Percentiles rank a stretch among this genome's conserved stretches.
Evolutionary conservation across 2,888 invertebrate genomes (phyloP).

Genomic region (Allolobophora icterica): DNA sequence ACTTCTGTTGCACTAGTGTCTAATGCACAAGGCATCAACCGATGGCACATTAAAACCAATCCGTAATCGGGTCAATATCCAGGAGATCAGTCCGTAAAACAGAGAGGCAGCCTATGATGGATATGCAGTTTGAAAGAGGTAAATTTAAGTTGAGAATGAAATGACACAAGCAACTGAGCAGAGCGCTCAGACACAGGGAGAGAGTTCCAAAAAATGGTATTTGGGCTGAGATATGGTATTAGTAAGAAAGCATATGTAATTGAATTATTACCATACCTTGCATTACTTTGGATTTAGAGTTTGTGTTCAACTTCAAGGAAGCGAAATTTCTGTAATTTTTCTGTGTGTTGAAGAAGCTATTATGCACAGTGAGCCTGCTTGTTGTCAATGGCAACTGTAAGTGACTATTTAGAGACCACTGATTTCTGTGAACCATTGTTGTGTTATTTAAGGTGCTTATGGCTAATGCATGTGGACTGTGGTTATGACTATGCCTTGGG

Average conservation of each 20-base stretch:
- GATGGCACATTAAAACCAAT: no score
- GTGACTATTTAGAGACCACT: neutral
- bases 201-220: neutral
- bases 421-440: neutral
- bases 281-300: neutral
- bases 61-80: no score
- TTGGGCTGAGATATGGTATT: neutral
- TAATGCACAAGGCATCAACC: no score
- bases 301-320: neutral
- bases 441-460: neutral
- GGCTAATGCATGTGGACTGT: neutral
- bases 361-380: neutral
- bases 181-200: no score
- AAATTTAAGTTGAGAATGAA: no score
- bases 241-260: neutral
- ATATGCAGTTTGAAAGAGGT: no score
- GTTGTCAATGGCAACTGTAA: neutral
- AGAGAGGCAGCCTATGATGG: no score
- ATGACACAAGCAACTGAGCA: no score
- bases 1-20: no score
- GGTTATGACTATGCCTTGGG: neutral
- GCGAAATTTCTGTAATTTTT: neutral
- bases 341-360: neutral
- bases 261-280: neutral
- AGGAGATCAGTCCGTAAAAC: no score